Base-by-base conservation (phyloP, 2,797 vertebrate species). In the Sebastiscus albofasciatus region DNA sequence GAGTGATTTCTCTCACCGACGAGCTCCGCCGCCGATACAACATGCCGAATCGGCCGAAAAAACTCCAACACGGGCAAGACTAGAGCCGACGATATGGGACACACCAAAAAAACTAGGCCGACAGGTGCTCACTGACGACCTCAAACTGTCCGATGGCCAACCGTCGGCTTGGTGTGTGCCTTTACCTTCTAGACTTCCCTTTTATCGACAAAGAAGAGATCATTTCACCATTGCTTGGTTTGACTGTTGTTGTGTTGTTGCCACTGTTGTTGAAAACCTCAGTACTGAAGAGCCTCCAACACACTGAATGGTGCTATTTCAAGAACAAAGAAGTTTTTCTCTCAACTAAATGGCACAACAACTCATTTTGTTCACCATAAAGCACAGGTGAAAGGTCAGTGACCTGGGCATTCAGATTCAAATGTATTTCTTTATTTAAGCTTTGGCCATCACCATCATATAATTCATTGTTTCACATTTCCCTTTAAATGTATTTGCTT, bases 301-400 rank as follows among this genome's bases (percentile, higher is more conserved):
- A 4, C 8, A 3, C 2, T 72, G 26, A 46, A 36, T n/a, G 20
- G 27, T 11, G 58, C 29, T 27, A 24, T 29, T 70, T 61, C 3
- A 46, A 33, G 31, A 72, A 79, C 64, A 69, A 70, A 72, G 27
- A 29, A 9, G 54, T 72, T 76, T 59, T 42, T 22, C 36, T 13
- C 56, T 31, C 42, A 12, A 52, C 64, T 24, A 75, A 80, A 71
- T 16, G 8, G 29, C 52, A 34, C 29, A 75, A 67, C 8, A 16
- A 49, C 42, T 64, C 22, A 60, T 61, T 83, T 46, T 76, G 39
- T 56, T 61, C 3, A 24, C 67, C 31, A 16, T 46, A 18, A 67
- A 59, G 36, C 26, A 12, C 20, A 31, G 64, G 77, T 81, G n/a
- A 88, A 69, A 73, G 60, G 78, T 83, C 58, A 39, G 8, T 6